Percentiles rank a stretch among this genome's conserved stretches.
These are phyloP conservation scores for Cirrhinus molitorella DNA, from an alignment of 2,797 vertebrate species.

Conservation along the genomic window DNA sequence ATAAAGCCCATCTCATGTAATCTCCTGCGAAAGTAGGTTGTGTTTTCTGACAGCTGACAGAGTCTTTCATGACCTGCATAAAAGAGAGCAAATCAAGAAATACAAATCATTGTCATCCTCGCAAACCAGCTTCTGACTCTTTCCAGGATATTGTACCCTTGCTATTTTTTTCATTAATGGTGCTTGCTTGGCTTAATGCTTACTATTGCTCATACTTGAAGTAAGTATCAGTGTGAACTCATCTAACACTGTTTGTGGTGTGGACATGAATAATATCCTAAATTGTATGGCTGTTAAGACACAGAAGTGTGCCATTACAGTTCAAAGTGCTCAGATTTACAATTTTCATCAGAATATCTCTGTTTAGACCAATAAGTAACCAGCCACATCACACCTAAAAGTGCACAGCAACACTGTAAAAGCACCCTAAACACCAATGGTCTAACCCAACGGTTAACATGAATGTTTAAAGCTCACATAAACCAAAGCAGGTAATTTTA, in stretches of 20 bases:
- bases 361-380: too few species aligned
- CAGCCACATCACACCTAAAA: not conserved
- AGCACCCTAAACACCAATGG: not conserved
- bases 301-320: not conserved
- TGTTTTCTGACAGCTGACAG: slow-evolving; percentile 91
- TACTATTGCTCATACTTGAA: not conserved
- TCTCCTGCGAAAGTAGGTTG: slow-evolving; percentile 90
- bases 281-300: not conserved
- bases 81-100: not conserved
- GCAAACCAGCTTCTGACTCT: slow-evolving; percentile 1
- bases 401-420: not conserved
- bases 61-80: slow-evolving; percentile 86
- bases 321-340: too few species aligned
- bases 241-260: not conserved
- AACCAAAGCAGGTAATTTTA: not conserved
- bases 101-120: not conserved
- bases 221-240: not conserved
- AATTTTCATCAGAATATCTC: too few species aligned
- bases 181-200: not conserved
- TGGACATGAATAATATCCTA: not conserved
- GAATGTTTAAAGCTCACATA: not conserved
- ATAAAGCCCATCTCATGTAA: slow-evolving; percentile 94
- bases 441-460: not conserved
- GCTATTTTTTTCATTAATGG: not conserved
- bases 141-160: not conserved